Percentiles rank a stretch among this genome's conserved stretches.
phyloP scores from a whole-genome alignment of 2,797 vertebrate genomes.

The Sebastes vulpes region DNA sequence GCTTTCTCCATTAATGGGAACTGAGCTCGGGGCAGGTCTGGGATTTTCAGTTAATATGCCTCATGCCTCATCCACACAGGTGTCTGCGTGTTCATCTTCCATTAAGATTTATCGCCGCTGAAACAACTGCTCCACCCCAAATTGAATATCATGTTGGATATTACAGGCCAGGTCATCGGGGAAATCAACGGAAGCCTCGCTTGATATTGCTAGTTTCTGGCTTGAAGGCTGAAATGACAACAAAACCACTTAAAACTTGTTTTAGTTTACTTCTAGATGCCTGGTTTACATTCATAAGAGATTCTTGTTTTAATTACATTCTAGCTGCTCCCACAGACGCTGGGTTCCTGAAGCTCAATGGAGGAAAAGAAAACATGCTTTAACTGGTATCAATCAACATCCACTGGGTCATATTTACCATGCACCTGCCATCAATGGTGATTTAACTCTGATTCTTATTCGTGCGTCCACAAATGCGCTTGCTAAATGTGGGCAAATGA shows the following conservation, averaged over 20 bases:
- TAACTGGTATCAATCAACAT: background rate
- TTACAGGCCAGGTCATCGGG: slow-evolving; percentile 18
- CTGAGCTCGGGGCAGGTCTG: slow-evolving; percentile 33
- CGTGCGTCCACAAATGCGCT: background rate
- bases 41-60: slow-evolving; percentile 45
- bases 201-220: background rate
- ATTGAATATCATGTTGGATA: slow-evolving; percentile 48
- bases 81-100: slow-evolving; percentile 35
- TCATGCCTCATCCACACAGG: slow-evolving; percentile 27
- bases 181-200: slow-evolving; percentile 47
- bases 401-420: background rate
- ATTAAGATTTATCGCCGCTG: slow-evolving; percentile 45
- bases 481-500: background rate
- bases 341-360: too few relatives aligned
- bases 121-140: slow-evolving; percentile 50
- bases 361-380: background rate
- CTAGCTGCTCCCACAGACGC: background rate
- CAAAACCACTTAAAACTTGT: background rate
- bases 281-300: background rate
- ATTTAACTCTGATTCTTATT: background rate
- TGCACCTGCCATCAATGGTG: background rate
- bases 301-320: background rate
- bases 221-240: background rate
- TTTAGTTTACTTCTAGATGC: background rate
- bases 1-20: slow-evolving; percentile 41